Conservation (phyloP, 2,888 invertebrate species). For the Drosophila heteroneura region DNA sequence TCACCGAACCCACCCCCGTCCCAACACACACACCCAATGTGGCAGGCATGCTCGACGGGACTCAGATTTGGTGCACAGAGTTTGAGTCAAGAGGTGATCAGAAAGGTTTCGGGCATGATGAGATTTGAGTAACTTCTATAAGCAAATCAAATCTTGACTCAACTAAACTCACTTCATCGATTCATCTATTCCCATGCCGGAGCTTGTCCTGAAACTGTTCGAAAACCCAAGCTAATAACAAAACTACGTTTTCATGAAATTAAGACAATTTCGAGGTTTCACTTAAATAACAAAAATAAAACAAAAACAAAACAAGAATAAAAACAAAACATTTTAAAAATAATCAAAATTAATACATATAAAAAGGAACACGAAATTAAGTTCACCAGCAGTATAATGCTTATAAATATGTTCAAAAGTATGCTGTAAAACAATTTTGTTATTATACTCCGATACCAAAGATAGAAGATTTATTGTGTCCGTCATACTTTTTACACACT, state of each 20-base stretch:
- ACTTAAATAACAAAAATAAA: constrained; percentile 66
- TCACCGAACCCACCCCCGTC: constrained; percentile 11
- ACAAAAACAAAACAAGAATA: constrained; percentile 28
- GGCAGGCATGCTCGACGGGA: constrained; percentile 6
- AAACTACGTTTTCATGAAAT: constrained; percentile 77
- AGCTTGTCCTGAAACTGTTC: constrained; percentile 11
- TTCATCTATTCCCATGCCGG: constrained; percentile 3
- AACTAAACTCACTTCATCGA: constrained; percentile 7
- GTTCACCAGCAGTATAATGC: constrained; percentile 19
- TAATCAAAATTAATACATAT: constrained; percentile 36
- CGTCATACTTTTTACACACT: background rate
- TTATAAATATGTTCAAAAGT: constrained; percentile 30
- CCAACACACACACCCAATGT: constrained; percentile 6
- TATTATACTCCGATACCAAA: constrained; percentile 1
- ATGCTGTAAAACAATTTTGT: constrained; percentile 31
- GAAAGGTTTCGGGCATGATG: constrained; percentile 38
- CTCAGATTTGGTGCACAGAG: constrained; percentile 1
- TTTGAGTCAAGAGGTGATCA: constrained; percentile 12
- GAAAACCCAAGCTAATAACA: constrained; percentile 45
- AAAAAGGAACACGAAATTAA: constrained; percentile 13
- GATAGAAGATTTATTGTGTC: background rate
- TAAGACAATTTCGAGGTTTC: constrained; percentile 84
- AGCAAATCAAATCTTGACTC: constrained; percentile 19
- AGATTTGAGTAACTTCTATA: constrained; percentile 13
- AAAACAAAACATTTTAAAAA: constrained; percentile 14